Evolutionary conservation across 1,140 invertebrate genomes (phyloP).

Genomic region (Gonioctena quinquepunctata): DNA sequence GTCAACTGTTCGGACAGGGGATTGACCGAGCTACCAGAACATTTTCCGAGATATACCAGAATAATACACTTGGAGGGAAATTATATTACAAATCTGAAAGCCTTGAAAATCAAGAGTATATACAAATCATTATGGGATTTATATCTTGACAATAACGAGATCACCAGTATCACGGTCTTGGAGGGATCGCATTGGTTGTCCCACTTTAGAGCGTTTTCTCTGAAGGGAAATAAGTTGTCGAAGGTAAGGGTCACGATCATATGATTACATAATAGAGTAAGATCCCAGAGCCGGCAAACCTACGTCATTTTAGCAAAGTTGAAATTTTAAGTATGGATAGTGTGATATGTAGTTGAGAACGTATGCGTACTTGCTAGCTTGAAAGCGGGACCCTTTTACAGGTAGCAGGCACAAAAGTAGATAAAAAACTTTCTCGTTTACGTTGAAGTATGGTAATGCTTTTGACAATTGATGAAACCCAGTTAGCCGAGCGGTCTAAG

Average conservation of each 20-base stretch:
- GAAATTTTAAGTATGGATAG: too few species aligned
- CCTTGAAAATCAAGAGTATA: constrained; percentile 66
- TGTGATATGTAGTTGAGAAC: too few species aligned
- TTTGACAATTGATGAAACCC: too few species aligned
- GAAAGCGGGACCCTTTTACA: too few species aligned
- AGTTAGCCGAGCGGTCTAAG: too few species aligned
- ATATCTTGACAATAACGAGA: constrained; percentile 75
- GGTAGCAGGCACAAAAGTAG: too few species aligned
- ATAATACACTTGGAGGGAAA: constrained; percentile 62
- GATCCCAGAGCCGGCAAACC: too few species aligned
- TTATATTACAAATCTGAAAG: constrained; percentile 44
- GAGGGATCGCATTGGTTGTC: constrained; percentile 78
- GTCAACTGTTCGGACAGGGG: constrained; percentile 63
- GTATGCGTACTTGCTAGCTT: too few species aligned
- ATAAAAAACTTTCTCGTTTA: too few species aligned
- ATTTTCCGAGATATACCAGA: constrained; percentile 62
- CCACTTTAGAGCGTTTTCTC: constrained; percentile 72
- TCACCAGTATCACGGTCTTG: constrained; percentile 70
- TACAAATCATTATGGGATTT: constrained; percentile 71
- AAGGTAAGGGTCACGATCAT: constrained; percentile 63
- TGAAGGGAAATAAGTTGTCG: constrained; percentile 72
- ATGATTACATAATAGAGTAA: too few species aligned
- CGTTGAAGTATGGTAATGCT: too few species aligned
- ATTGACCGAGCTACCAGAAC: constrained; percentile 59
- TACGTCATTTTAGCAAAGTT: too few species aligned